A percentile compares a stretch with the other conserved stretches of the same genome.
Conservation (phyloP, 2,797 vertebrate genomes). For the Pachyuromys duprasi region DNA sequence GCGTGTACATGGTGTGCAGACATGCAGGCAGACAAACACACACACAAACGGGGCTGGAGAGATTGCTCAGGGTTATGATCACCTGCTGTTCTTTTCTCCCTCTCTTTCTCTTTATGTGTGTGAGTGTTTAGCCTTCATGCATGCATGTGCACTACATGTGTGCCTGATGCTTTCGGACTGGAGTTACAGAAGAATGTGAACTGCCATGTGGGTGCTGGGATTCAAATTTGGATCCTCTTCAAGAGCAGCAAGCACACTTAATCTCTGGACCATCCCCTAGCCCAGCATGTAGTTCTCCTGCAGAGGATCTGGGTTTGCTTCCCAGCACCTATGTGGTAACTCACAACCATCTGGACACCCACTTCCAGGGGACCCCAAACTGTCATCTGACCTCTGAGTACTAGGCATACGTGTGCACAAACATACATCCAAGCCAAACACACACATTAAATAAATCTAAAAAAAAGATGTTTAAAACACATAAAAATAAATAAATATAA, state of each 20-base stretch:
- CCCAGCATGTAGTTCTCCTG: too few species aligned
- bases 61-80: neutral
- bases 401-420: neutral
- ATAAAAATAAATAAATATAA: neutral
- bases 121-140: neutral
- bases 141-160: neutral
- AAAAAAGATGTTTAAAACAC: neutral
- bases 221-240: neutral
- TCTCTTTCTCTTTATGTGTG: neutral
- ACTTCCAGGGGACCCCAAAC: neutral
- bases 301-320: neutral
- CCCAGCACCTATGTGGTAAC: too few species aligned
- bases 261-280: too few species aligned
- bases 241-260: neutral
- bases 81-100: neutral
- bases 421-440: neutral
- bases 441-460: neutral
- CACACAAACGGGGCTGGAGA: neutral
- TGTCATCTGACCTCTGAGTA: neutral
- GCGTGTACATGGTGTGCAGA: neutral
- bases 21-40: neutral
- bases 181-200: neutral
- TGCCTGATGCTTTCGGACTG: neutral
- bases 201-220: neutral
- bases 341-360: neutral